Evolutionary conservation across 1,140 invertebrate species (phyloP).

Genomic region (Drosophila murphyi): DNA sequence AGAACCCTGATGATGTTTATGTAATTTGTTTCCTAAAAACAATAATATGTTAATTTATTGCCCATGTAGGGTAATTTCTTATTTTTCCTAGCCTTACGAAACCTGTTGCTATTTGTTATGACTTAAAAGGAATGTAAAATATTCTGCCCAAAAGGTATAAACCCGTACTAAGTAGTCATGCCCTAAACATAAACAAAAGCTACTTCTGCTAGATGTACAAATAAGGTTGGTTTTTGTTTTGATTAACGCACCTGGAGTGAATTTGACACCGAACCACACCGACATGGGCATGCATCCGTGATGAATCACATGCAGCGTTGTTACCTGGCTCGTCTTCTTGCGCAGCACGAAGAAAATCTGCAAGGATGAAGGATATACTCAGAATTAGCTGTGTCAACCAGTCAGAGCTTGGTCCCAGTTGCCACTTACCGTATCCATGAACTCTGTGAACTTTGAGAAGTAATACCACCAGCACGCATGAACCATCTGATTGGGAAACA

Average conservation of each 20-base stretch:
- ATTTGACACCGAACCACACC: conserved; percentile 98
- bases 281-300: conserved; percentile 98
- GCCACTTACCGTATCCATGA: conserved; percentile 96
- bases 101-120: too few relatives aligned
- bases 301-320: conserved; percentile 97
- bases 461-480: conserved; percentile 98
- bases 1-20: too few relatives aligned
- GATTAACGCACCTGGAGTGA: conserved; percentile 89
- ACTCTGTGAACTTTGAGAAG: conserved; percentile 97
- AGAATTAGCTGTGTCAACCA: too few relatives aligned
- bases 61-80: not conserved
- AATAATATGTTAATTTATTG: too few relatives aligned
- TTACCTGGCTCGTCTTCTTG: conserved; percentile 97
- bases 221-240: not conserved
- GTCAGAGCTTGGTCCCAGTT: too few relatives aligned
- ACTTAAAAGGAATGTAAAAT: too few relatives aligned
- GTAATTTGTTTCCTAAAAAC: too few relatives aligned
- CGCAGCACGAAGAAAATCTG: conserved; percentile 97
- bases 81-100: too few relatives aligned
- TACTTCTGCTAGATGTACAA: too few relatives aligned
- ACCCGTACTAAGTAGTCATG: too few relatives aligned
- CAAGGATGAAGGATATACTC: conserved; percentile 8
- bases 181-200: too few relatives aligned
- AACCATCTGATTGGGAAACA: conserved; percentile 90
- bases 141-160: too few relatives aligned